Conservation (phyloP, 2,888 invertebrate genomes). For the Cetonia aurata region DNA sequence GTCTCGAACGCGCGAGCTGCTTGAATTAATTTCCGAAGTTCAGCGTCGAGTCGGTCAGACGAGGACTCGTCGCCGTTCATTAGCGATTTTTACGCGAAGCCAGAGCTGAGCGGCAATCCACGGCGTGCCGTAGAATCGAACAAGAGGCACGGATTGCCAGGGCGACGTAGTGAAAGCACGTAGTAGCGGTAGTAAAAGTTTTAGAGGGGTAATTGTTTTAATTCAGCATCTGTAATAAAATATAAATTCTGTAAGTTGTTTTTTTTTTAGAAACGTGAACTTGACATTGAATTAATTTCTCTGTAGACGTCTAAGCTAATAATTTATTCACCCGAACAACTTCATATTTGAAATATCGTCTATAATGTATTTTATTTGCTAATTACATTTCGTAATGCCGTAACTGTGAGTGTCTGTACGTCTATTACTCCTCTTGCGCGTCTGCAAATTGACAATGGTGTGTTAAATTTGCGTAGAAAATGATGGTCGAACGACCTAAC, state of each 20-base stretch:
- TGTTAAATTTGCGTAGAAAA: slow-evolving; percentile 44
- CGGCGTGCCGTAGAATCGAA: neutral
- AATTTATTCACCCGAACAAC: no score
- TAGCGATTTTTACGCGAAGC: slow-evolving; percentile 6
- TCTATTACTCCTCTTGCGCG: slow-evolving; percentile 1
- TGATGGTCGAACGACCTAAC: slow-evolving; percentile 36
- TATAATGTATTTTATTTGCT: neutral
- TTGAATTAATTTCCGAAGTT: slow-evolving; percentile 58
- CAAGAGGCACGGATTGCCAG: slow-evolving; percentile 1
- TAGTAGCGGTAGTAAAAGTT: neutral
- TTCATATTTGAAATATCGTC: no score
- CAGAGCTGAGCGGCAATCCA: neutral
- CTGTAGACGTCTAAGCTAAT: no score
- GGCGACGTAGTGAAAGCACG: neutral
- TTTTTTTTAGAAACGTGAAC: no score
- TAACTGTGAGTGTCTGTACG: slow-evolving; percentile 8
- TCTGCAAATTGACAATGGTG: slow-evolving; percentile 40
- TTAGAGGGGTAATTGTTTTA: slow-evolving; percentile 5
- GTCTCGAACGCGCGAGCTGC: slow-evolving; percentile 51
- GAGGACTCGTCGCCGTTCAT: slow-evolving; percentile 3
- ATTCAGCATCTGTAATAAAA: slow-evolving; percentile 3
- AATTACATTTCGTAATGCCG: slow-evolving; percentile 13
- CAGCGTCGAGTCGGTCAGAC: slow-evolving; percentile 5
- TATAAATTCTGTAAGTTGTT: neutral
- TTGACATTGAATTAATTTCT: no score